Conservation (phyloP, 2,888 invertebrate species). For the Rotaria sp. region DNA sequence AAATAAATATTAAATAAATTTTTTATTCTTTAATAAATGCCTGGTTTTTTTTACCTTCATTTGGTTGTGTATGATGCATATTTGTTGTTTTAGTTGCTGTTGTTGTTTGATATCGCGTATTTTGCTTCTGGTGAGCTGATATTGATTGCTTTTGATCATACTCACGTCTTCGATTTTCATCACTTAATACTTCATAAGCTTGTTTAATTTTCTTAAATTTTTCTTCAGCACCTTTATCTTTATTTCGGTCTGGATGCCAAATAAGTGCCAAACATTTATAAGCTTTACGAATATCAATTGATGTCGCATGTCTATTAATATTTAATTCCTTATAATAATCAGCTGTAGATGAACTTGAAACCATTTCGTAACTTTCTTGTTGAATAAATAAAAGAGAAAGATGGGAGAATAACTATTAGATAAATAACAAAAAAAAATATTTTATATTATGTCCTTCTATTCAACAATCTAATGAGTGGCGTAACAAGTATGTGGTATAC, state of each 20-base stretch:
- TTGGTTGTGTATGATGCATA: background rate
- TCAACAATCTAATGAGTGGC: background rate
- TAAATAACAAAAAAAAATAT: background rate
- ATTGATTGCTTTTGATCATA: background rate
- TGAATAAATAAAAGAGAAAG: too few species aligned
- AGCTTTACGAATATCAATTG: background rate
- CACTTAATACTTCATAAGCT: background rate
- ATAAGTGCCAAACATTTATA: conserved; percentile 1
- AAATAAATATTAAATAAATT: background rate
- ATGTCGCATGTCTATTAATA: background rate
- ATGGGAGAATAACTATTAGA: background rate
- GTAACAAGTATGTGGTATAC: background rate
- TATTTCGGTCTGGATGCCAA: conserved; percentile 29
- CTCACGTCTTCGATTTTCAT: background rate
- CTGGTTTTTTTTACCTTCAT: background rate
- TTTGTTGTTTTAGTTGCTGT: background rate
- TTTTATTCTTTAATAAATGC: background rate
- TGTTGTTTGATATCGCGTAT: background rate
- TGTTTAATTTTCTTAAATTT: conserved; percentile 19
- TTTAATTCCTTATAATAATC: conserved; percentile 26
- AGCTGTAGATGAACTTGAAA: background rate
- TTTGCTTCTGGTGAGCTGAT: background rate
- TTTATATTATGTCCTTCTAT: background rate
- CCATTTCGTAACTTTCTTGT: background rate
- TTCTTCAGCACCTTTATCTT: background rate